These are phyloP conservation scores for Anoura caudifer DNA, from an alignment of 2,113 vertebrate species.

Conservation along the genomic window DNA sequence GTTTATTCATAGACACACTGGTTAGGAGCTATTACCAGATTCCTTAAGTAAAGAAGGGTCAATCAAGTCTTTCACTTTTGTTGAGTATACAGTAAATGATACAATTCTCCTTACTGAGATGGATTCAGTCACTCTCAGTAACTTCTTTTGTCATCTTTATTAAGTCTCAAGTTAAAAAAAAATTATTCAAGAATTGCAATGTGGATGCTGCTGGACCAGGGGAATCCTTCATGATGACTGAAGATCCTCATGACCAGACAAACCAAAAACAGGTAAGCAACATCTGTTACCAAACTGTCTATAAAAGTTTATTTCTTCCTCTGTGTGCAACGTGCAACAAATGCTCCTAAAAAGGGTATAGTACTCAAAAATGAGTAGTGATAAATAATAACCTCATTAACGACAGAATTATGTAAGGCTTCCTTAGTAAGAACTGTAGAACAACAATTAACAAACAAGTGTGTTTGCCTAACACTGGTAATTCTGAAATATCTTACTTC, in stretches of 20 bases:
- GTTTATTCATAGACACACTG: neutral
- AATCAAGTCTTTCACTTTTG: neutral
- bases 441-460: neutral
- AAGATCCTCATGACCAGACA: neutral
- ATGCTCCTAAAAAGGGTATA: neutral
- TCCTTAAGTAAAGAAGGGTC: neutral
- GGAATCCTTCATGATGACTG: neutral
- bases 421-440: neutral
- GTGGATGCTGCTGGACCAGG: neutral
- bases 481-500: conserved; percentile 12
- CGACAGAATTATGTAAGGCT: neutral
- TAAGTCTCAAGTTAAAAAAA: conserved; percentile 4
- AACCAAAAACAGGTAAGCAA: neutral
- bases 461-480: neutral
- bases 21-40: neutral
- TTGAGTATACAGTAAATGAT: neutral
- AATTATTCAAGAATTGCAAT: neutral
- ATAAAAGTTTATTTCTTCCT: conserved; percentile 10
- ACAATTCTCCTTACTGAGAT: neutral
- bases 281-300: neutral
- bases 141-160: conserved; percentile 17
- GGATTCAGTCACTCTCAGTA: neutral
- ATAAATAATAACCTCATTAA: conserved; percentile 14
- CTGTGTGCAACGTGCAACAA: neutral
- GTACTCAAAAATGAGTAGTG: neutral